Conservation (phyloP, 2,888 invertebrate species). For the Dasysyrphus albostriatus region DNA sequence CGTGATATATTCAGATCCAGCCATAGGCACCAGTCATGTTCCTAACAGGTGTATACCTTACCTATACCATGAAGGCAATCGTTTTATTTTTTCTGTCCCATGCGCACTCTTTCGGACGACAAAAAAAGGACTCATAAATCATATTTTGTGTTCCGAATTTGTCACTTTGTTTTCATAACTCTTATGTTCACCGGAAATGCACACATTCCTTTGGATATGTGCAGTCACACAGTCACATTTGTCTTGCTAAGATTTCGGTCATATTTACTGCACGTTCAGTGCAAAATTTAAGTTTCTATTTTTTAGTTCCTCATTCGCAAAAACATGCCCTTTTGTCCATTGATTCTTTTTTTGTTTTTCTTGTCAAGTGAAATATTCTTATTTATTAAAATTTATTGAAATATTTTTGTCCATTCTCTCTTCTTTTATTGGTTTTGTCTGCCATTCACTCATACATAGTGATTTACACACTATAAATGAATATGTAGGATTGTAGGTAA, state of each 20-base stretch:
- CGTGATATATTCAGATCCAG: slow-evolving; percentile 51
- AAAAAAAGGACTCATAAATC: slow-evolving; percentile 59
- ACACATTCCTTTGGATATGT: slow-evolving; percentile 33
- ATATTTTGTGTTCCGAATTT: slow-evolving; percentile 67
- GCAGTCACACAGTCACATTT: slow-evolving; percentile 49
- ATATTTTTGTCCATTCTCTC: slow-evolving; percentile 45
- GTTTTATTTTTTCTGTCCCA: slow-evolving; percentile 35
- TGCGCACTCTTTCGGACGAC: slow-evolving; percentile 22
- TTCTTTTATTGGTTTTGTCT: slow-evolving; percentile 8
- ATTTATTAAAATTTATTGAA: slow-evolving; percentile 73
- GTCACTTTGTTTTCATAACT: slow-evolving; percentile 62
- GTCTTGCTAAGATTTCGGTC: slow-evolving; percentile 60
- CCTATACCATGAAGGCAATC: slow-evolving; percentile 2
- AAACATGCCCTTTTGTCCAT: slow-evolving; percentile 13
- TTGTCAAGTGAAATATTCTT: slow-evolving; percentile 28
- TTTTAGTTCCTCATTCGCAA: slow-evolving; percentile 10
- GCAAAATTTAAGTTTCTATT: slow-evolving; percentile 30
- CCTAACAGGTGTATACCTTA: slow-evolving; percentile 57
- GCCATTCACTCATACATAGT: slow-evolving; percentile 23
- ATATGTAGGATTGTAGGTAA: not conserved
- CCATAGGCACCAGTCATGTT: slow-evolving; percentile 15
- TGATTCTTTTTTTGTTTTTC: slow-evolving; percentile 29
- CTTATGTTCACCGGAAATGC: slow-evolving; percentile 30
- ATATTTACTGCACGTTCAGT: slow-evolving; percentile 41
- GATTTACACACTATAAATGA: slow-evolving; percentile 55